A percentile compares a stretch with the other conserved stretches of the same genome.
Conservation (phyloP, 2,113 vertebrate species). For the Emydocephalus ijimae region DNA sequence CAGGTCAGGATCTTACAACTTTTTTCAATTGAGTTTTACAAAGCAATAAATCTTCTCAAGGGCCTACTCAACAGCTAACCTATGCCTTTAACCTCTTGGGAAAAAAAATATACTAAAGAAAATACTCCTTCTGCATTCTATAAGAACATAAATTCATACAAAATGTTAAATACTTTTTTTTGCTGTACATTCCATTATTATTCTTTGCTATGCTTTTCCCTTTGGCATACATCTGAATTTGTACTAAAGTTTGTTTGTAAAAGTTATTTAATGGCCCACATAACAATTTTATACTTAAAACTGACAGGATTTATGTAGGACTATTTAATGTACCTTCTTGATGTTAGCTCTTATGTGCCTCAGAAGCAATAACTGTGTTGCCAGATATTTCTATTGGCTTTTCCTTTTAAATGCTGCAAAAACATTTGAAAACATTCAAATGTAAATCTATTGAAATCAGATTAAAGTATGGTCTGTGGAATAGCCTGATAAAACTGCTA, state of each 20-base stretch:
- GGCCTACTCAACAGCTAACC: background rate
- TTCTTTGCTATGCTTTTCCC: background rate
- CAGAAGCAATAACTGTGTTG: conserved; percentile 57
- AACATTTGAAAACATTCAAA: conserved; percentile 53
- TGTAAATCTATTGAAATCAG: conserved; percentile 65
- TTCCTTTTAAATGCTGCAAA: conserved; percentile 62
- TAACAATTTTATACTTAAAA: conserved; percentile 61
- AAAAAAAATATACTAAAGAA: background rate
- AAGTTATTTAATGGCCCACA: conserved; percentile 46
- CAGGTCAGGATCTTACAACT: background rate
- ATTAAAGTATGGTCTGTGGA: conserved; percentile 50
- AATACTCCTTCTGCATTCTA: background rate
- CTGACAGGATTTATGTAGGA: conserved; percentile 45
- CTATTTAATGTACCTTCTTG: conserved; percentile 58
- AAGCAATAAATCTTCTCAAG: background rate
- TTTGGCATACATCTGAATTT: background rate
- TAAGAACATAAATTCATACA: background rate
- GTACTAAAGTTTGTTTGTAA: background rate
- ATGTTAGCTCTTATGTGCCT: conserved; percentile 62
- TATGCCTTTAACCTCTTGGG: background rate
- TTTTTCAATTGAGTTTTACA: background rate
- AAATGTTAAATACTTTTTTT: background rate
- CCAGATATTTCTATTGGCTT: conserved; percentile 74
- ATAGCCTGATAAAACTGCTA: conserved; percentile 29
- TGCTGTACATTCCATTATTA: background rate